phyloP scores from a whole-genome alignment of 2,888 invertebrate species.

The Xanthia togata region DNA sequence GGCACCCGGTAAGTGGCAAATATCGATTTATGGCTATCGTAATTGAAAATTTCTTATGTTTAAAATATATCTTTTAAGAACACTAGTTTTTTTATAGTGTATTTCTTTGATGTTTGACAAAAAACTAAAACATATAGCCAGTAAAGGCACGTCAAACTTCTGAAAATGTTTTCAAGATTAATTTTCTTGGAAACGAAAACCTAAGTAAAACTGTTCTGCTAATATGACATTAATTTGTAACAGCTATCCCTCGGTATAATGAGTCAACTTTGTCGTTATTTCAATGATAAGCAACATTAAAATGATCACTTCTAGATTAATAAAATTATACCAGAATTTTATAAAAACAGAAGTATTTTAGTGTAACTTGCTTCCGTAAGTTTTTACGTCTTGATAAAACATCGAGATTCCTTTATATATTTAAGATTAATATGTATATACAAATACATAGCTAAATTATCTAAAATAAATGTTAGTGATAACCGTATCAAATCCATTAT shows the following conservation, averaged over 20 bases:
- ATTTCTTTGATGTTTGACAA: neutral
- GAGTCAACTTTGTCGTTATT: neutral
- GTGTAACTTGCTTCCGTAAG: no score
- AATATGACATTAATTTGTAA: neutral
- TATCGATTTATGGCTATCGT: conserved; percentile 64
- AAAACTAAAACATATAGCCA: neutral
- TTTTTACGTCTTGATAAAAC: neutral
- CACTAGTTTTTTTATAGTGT: neutral
- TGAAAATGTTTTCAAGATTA: neutral
- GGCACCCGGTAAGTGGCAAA: conserved; percentile 64
- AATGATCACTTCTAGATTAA: neutral
- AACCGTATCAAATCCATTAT: neutral
- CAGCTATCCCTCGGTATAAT: neutral
- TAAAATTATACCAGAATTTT: neutral
- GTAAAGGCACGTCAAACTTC: neutral
- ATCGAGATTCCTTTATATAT: neutral
- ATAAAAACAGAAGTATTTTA: no score
- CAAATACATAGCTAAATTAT: neutral
- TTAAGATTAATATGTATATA: no score
- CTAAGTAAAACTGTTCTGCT: neutral
- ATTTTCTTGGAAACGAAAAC: neutral
- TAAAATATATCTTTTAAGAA: conserved; percentile 21
- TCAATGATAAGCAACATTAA: neutral
- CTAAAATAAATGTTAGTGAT: neutral
- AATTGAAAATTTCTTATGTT: conserved; percentile 59